phyloP scores from a whole-genome alignment of 2,888 invertebrate species.

The Scelioninae gen. 2 region DNA sequence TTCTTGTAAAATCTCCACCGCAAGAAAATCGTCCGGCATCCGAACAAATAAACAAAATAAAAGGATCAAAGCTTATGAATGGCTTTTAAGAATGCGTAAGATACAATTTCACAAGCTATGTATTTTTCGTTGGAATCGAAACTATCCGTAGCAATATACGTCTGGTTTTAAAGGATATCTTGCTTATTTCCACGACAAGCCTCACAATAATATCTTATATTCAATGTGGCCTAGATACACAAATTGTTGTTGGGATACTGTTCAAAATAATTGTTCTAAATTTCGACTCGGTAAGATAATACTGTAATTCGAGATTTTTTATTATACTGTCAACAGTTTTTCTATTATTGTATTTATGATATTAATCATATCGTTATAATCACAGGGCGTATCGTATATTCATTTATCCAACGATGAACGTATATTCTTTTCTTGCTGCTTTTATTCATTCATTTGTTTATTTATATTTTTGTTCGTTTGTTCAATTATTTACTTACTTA shows the following conservation, averaged over 20 bases:
- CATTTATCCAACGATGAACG: no score
- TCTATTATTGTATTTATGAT: no score
- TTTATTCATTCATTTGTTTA: no score
- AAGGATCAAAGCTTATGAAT: slow-evolving; percentile 14
- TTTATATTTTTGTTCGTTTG: no score
- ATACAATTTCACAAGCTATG: slow-evolving; percentile 18
- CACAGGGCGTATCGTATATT: no score
- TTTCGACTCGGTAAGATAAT: background rate
- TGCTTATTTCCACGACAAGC: slow-evolving; percentile 8
- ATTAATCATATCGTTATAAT: no score
- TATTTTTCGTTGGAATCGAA: slow-evolving; percentile 10
- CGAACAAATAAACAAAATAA: slow-evolving; percentile 5
- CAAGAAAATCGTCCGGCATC: background rate
- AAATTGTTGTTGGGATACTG: slow-evolving; percentile 9
- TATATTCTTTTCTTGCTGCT: no score
- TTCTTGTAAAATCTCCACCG: background rate
- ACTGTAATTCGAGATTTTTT: slow-evolving; percentile 9
- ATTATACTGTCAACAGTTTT: slow-evolving; percentile 9
- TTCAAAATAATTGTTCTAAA: slow-evolving; percentile 6
- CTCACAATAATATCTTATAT: slow-evolving; percentile 20
- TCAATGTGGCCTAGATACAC: slow-evolving; percentile 11
- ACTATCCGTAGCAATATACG: slow-evolving; percentile 12
- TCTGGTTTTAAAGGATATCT: slow-evolving; percentile 13
- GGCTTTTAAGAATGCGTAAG: slow-evolving; percentile 10
- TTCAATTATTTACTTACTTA: no score